Evolutionary conservation across 2,113 vertebrate species (phyloP).

Genomic region (Campylomormyrus numenius): DNA sequence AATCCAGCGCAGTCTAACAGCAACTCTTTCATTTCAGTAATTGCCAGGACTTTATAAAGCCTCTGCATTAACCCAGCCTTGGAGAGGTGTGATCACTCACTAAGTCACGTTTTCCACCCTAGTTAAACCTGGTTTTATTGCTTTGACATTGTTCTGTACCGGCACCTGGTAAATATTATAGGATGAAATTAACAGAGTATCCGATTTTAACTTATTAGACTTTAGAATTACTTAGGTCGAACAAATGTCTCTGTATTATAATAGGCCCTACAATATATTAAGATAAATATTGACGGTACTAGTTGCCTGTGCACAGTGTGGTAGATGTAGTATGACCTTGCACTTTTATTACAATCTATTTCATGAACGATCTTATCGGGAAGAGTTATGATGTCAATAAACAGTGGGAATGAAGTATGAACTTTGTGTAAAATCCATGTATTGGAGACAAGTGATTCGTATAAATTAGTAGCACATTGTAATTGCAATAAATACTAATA

Average conservation of each 20-base stretch:
- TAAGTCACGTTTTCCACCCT: not conserved
- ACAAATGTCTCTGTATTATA: not conserved
- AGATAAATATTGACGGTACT: not conserved
- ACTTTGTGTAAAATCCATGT: not conserved
- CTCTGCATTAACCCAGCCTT: not conserved
- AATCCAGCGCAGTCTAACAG: not conserved
- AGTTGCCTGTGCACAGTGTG: not conserved
- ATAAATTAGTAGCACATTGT: not conserved
- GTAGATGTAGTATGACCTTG: not conserved
- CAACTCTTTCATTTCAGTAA: not conserved
- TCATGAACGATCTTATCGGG: not conserved
- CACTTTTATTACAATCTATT: not conserved
- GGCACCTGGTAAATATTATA: not conserved
- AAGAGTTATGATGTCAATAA: not conserved
- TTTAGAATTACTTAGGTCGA: not conserved
- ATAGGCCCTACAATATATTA: not conserved
- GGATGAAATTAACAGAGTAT: not conserved
- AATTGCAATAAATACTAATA: not conserved
- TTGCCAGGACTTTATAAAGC: not conserved
- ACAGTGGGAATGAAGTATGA: not conserved
- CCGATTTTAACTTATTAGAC: not conserved
- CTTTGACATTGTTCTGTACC: not conserved
- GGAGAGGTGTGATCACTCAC: not conserved
- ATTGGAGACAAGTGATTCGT: not conserved
- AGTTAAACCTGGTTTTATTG: not conserved